A percentile compares a stretch with the other conserved stretches of the same genome.
These are phyloP conservation scores for Tipula vernalis DNA, from an alignment of 2,888 invertebrate species.

Conservation along the genomic window DNA sequence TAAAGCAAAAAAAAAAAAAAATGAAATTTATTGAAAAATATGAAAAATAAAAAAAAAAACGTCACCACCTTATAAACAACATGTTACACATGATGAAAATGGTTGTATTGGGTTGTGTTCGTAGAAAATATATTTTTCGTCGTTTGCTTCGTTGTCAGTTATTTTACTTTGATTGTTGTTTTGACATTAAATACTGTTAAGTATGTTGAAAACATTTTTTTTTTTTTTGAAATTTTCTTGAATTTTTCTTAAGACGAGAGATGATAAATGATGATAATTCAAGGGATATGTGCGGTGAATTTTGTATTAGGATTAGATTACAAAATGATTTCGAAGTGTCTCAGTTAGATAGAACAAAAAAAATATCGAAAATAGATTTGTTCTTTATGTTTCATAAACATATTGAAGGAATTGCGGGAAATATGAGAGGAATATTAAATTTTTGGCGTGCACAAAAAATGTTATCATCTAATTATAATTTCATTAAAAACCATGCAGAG, in stretches of 20 bases:
- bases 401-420: background rate
- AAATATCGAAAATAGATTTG: background rate
- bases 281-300: background rate
- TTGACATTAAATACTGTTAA: slow-evolving; percentile 4
- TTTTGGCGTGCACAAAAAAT: background rate
- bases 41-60: background rate
- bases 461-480: background rate
- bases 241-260: background rate
- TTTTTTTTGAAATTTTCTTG: background rate
- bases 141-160: background rate
- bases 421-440: background rate
- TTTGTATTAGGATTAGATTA: background rate
- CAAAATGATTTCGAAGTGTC: background rate
- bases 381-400: background rate
- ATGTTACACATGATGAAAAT: background rate
- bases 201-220: background rate
- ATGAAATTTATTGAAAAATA: background rate
- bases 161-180: slow-evolving; percentile 4
- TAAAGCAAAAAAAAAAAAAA: background rate
- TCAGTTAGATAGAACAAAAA: background rate
- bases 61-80: background rate
- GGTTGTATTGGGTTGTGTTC: background rate
- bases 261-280: background rate
- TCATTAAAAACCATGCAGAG: background rate
- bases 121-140: background rate